phyloP scores from a whole-genome alignment of 2,797 vertebrate genomes.

The Pangasius mekongensis region DNA sequence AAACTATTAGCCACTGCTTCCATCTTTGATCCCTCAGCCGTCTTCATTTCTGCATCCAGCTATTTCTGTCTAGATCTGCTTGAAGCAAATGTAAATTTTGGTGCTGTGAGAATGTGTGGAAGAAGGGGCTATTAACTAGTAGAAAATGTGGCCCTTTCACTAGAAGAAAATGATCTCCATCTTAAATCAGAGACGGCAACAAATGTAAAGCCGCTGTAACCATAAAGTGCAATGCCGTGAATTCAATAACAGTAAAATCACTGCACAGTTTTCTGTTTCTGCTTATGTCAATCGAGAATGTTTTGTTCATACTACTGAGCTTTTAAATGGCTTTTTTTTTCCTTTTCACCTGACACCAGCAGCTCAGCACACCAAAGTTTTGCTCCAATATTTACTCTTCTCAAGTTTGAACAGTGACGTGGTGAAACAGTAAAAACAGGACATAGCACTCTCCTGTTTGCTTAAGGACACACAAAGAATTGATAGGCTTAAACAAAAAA shows the following conservation, averaged over 20 bases:
- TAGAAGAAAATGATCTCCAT: neutral
- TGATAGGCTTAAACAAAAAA: constrained; percentile 57
- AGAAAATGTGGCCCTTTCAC: neutral
- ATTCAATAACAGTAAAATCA: neutral
- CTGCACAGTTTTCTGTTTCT: neutral
- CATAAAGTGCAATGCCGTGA: neutral
- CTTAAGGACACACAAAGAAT: constrained; percentile 71
- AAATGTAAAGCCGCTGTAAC: neutral
- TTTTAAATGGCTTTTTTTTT: constrained; percentile 64
- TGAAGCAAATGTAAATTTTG: neutral
- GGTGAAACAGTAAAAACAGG: constrained; percentile 75
- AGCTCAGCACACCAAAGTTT: constrained; percentile 47
- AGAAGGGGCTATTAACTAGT: neutral
- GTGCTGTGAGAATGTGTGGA: neutral
- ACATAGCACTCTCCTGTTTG: constrained; percentile 70
- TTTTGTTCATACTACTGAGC: constrained; percentile 40
- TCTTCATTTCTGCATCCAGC: neutral
- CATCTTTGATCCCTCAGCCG: neutral
- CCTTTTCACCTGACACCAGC: constrained; percentile 62
- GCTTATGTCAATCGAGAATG: neutral
- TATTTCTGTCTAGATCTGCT: neutral
- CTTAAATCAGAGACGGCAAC: neutral
- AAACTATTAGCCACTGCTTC: neutral
- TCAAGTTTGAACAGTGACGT: constrained; percentile 78
- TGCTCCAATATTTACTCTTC: constrained; percentile 67